Evolutionary conservation across 2,888 invertebrate species (phyloP), one percentile per base, ranked within the genome.

Genomic region (Hydroisotoma schaefferi): DNA sequence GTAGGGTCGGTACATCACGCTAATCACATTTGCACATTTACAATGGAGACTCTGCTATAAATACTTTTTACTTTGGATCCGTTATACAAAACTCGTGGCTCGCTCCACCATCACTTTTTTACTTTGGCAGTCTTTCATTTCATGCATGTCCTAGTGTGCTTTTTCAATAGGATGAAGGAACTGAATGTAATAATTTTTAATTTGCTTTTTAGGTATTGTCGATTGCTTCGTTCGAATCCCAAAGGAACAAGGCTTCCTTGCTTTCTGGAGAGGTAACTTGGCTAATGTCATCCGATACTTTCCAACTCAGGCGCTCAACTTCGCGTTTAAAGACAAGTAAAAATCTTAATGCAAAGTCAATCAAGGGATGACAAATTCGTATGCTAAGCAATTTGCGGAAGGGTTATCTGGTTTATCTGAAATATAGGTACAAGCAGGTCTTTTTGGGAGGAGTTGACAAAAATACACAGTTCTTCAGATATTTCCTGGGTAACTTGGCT

Each of bases 361-460:
- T n/a, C 20, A 44, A n/a, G 8, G 15, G 15, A 44, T 6, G 18
- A 44, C 15, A 44, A 10, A 5, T 18, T 43, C 20, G n/a, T 33
- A 33, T 33, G 10, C 33, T 10, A 33, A 33, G 43, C 12, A 43
- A 43, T 43, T 18, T 43, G 43, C 12, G 6, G 43, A 43, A 6
- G 18, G 8, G 20, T 15, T 8, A 43, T 23, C 23, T 12, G 20
- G 20, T 23, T 46, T 25, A 18, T 46, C 12, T 46, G 56, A 23
- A 33, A 6, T 33, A 37, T 37, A 71, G 69, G 64, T 77, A 79
- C 71, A 80, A 80, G 75, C 71, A 74, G 61, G 57, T 81, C 53
- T 88, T 89, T 78, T 78, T 87, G 74, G 82, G 82, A 27, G 85
- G 84, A 51, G 82, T 87, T 57, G 84, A 86, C 77, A 88, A 88